These are phyloP conservation scores for Eucriotettix oculatus DNA, from an alignment of 2,888 invertebrate species.

Conservation along the genomic window DNA sequence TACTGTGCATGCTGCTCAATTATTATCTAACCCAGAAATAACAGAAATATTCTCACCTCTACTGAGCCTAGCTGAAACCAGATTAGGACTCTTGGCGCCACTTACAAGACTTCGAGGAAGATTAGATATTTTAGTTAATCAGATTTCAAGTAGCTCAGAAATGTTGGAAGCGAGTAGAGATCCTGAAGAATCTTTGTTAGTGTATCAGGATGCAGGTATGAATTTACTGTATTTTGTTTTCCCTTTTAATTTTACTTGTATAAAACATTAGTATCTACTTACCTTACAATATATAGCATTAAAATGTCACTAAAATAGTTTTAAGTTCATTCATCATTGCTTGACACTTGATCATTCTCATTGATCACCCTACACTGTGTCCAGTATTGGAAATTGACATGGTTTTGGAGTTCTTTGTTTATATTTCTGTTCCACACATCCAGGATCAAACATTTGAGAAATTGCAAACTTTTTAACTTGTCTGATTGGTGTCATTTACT, in stretches of 20 bases:
- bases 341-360: too few species aligned
- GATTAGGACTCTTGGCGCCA: slow-evolving; percentile 33
- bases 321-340: too few species aligned
- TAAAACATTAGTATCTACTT: neutral
- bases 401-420: too few species aligned
- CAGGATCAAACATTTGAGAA: too few species aligned
- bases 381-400: too few species aligned
- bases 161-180: slow-evolving; percentile 25
- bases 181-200: slow-evolving; percentile 27
- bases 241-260: neutral
- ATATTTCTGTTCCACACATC: too few species aligned
- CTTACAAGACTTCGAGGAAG: slow-evolving; percentile 41
- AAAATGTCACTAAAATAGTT: too few species aligned
- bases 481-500: too few species aligned
- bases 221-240: neutral
- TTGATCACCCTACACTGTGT: too few species aligned
- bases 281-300: too few species aligned
- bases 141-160: slow-evolving; percentile 28
- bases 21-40: slow-evolving; percentile 42
- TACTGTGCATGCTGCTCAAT: slow-evolving; percentile 38
- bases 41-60: slow-evolving; percentile 36
- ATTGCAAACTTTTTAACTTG: too few species aligned
- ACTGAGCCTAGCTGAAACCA: slow-evolving; percentile 37
- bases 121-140: slow-evolving; percentile 38
- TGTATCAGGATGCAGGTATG: slow-evolving; percentile 33